Base-by-base conservation (phyloP, 2,888 invertebrate species). In the Rhabditoides inermis region DNA sequence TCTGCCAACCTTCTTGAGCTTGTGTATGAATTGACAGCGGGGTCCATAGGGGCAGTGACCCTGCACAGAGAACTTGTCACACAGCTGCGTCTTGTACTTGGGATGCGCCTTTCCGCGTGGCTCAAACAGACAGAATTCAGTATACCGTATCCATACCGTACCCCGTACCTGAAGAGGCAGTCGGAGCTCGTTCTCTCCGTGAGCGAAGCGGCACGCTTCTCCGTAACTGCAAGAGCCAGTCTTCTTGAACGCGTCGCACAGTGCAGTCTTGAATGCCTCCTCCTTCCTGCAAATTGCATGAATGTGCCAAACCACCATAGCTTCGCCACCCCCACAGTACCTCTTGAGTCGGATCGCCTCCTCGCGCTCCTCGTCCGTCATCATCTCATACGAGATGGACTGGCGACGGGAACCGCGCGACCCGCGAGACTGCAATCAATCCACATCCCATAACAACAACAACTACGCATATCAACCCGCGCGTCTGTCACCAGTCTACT, bases 261-360 rank as follows among this genome's bases (percentile, higher is more conserved):
- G 63, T 5, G 72, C 73, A n/a, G 73, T 73, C 53, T 73, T 73
- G 63, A 63, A 73, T 4, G 73, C 66, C 42, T 66, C 63, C 40
- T 64, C 66, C 51, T 66, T 60, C 39, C 45, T 48, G 7, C 20
- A 22, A 32, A 32, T n/a, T n/a, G n/a, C n/a, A n/a, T n/a, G n/a
- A n/a, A n/a, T n/a, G n/a, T n/a, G n/a, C n/a, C n/a, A n/a, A n/a
- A n/a, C n/a, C n/a, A n/a, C n/a, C n/a, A n/a, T n/a, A n/a, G n/a
- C n/a, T n/a, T n/a, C n/a, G n/a, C n/a, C n/a, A n/a, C n/a, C n/a
- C n/a, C n/a, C n/a, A n/a, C n/a, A n/a, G n/a, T 4, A 53, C 36
- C 63, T 45, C 36, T 60, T 58, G 37, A 51, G 53, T 7, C 63
- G 53, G 26, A 57, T 58, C 40, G 55, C 47, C 49, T 56, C 36